These are phyloP conservation scores for Diorhabda carinulata DNA, from an alignment of 1,140 invertebrate species.

Conservation along the genomic window DNA sequence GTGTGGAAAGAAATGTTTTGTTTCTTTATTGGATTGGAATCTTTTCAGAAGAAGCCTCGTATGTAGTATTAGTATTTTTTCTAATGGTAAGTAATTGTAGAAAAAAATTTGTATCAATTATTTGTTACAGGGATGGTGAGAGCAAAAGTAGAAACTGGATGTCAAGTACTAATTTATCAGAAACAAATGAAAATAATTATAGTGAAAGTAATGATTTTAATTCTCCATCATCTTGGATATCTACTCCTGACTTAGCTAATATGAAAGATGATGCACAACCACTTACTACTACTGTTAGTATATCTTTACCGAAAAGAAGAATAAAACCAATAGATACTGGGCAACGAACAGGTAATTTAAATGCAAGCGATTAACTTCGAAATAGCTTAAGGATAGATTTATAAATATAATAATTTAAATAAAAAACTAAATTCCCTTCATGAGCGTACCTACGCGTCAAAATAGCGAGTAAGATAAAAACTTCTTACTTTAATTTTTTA, in stretches of 20 bases:
- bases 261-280: conserved; percentile 51
- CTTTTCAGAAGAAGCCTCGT: too few species aligned
- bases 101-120: conserved; percentile 4
- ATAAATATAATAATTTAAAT: too few species aligned
- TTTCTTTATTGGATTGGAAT: too few species aligned
- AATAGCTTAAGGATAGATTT: too few species aligned
- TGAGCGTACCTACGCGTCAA: too few species aligned
- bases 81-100: too few species aligned
- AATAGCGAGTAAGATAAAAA: too few species aligned
- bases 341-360: conserved; percentile 31
- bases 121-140: conserved; percentile 29
- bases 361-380: too few species aligned
- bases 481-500: too few species aligned
- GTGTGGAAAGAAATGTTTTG: too few species aligned
- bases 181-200: conserved; percentile 24
- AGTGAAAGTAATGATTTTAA: conserved; percentile 20
- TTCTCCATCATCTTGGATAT: conserved; percentile 62
- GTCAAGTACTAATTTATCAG: conserved; percentile 53
- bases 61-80: too few species aligned
- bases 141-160: conserved; percentile 51
- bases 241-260: conserved; percentile 64
- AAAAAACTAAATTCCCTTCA: too few species aligned
- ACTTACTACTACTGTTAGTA: conserved; percentile 56
- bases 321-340: conserved; percentile 42
- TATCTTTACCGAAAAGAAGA: conserved; percentile 60